Evolutionary conservation across 92 coral and sea anemone genomes (phyloP).

Genomic region (Nematostella vectensis): DNA sequence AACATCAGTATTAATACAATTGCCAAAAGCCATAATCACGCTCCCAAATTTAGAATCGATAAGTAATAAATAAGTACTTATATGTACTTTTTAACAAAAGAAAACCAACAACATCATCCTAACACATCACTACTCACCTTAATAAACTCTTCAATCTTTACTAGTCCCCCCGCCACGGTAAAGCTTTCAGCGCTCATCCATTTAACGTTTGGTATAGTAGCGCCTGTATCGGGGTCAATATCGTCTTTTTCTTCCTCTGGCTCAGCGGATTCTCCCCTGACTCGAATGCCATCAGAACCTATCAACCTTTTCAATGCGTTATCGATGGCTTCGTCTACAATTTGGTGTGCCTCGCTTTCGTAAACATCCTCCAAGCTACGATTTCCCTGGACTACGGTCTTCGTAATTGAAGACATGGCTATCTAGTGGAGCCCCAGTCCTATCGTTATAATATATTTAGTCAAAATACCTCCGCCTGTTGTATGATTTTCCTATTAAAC

Average conservation of each 20-base stretch:
- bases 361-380: conserved; percentile 65
- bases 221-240: conserved; percentile 73
- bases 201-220: conserved; percentile 69
- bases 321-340: conserved; percentile 95
- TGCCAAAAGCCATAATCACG: too few species aligned
- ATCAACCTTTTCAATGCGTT: conserved; percentile 70
- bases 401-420: conserved; percentile 25
- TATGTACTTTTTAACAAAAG: too few species aligned
- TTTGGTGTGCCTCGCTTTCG: conserved; percentile 86
- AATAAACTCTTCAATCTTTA: conserved; percentile 83
- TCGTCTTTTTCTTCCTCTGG: conserved; percentile 49
- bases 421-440: conserved; percentile 2
- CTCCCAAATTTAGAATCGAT: too few species aligned
- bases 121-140: conserved; percentile 42
- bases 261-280: not conserved
- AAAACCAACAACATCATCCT: too few species aligned
- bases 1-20: too few species aligned
- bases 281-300: not conserved
- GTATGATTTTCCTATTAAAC: too few species aligned
- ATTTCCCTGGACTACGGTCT: conserved; percentile 74
- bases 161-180: conserved; percentile 83
- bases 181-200: conserved; percentile 95
- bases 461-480: too few species aligned
- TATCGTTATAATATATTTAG: conserved; percentile 6
- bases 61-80: too few species aligned